Conservation (phyloP, 1,140 invertebrate genomes). For the Coelopa frigida region DNA sequence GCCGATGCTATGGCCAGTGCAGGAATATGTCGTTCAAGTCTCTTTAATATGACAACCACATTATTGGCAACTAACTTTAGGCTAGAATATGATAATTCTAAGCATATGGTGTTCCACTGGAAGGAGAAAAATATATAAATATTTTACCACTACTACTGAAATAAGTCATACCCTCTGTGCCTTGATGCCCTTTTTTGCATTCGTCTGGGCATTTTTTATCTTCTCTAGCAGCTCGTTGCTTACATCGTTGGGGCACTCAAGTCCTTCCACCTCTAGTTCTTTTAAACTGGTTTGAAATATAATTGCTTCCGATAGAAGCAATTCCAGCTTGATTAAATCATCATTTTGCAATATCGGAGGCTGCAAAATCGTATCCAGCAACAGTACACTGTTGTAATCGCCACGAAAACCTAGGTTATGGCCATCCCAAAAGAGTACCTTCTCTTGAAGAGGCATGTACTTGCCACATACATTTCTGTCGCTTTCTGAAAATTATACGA, state of each 20-base stretch:
- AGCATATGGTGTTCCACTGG: constrained; percentile 84
- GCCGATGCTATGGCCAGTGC: constrained; percentile 82
- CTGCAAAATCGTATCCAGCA: constrained; percentile 82
- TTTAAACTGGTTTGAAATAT: constrained; percentile 73
- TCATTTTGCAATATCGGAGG: constrained; percentile 63
- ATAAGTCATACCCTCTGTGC: constrained; percentile 61
- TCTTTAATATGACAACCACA: constrained; percentile 73
- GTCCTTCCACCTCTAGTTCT: constrained; percentile 60
- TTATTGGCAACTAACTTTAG: constrained; percentile 70
- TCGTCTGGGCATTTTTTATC: constrained; percentile 61
- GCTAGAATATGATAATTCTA: constrained; percentile 68
- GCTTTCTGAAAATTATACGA: constrained; percentile 8
- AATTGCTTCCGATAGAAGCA: constrained; percentile 77
- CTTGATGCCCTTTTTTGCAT: constrained; percentile 75
- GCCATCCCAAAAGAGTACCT: constrained; percentile 74
- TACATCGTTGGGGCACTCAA: constrained; percentile 69
- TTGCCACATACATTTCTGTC: constrained; percentile 47
- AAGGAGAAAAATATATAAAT: constrained; percentile 33
- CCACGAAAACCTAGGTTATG: constrained; percentile 71
- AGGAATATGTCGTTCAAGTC: constrained; percentile 72
- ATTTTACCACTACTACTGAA: neutral
- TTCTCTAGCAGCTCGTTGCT: constrained; percentile 67
- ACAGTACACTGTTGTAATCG: constrained; percentile 82
- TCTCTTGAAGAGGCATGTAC: constrained; percentile 71
- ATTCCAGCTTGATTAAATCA: constrained; percentile 72